phyloP scores from a whole-genome alignment of 2,113 vertebrate genomes.

The Dicaeum eximium region DNA sequence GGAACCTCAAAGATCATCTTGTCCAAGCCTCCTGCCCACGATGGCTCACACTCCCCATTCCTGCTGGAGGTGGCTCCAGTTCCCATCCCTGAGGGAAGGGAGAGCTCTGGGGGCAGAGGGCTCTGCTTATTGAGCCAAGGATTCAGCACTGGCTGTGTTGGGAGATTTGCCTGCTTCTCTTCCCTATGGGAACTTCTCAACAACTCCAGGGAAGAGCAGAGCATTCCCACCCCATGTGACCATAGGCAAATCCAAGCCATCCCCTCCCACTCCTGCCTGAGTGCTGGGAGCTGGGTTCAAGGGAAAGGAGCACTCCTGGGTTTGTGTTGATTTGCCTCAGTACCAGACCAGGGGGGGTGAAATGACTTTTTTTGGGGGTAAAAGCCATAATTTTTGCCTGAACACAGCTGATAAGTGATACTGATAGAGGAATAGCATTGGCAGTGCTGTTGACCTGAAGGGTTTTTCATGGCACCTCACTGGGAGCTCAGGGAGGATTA shows the following conservation, averaged over 20 bases:
- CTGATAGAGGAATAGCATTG: neutral
- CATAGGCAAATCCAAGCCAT: neutral
- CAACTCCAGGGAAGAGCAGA: neutral
- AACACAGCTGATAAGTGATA: neutral
- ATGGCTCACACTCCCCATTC: fast-evolving
- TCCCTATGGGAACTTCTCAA: neutral
- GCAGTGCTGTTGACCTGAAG: neutral
- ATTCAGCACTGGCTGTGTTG: neutral
- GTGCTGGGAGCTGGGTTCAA: neutral
- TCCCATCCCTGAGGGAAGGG: neutral
- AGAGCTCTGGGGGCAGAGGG: too few species aligned
- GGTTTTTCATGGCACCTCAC: neutral
- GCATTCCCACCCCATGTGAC: neutral
- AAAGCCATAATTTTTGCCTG: neutral
- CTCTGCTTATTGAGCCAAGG: neutral
- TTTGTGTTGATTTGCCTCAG: neutral
- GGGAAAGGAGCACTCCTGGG: neutral
- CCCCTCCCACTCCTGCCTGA: neutral
- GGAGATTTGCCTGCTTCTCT: neutral
- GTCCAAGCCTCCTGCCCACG: neutral
- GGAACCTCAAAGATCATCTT: neutral
- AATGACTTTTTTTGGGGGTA: neutral
- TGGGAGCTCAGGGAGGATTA: neutral
- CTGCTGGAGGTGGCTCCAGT: neutral
- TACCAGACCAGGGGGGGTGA: neutral